Evolutionary conservation across 2,113 vertebrate genomes (phyloP), one percentile per base, ranked within the genome.

Genomic region (Thunnus maccoyii): DNA sequence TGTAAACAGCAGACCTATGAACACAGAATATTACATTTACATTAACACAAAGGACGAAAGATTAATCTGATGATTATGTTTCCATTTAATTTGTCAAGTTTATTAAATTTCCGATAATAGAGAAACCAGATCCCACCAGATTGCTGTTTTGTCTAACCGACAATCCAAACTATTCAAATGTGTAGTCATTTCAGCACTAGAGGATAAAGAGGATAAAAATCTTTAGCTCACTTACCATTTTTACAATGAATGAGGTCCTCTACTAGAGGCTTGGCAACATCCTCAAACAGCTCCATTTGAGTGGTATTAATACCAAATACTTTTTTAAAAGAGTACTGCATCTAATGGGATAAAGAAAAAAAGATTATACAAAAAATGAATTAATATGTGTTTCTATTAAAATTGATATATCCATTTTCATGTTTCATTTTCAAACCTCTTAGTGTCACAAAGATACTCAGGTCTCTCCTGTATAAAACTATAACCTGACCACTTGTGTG

Each of bases 231-330:
- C 94, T 86, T 93, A 99, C 98, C 98, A 54, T 99, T 99, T 73
- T 97, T 99, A 68, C 97, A 96, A n/a, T 91, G 96, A 91, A 99
- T 95, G 32, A 99, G 95, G 81, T 99, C 97, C 66, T 99, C 97
- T 5, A 98, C 95, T 9, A 99, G 93, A 0, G 97, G 97, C 46
- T 95, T 97, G 44, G 97, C 96, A 63, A 99, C 96, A 67, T 95
- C 96, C 0, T 97, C 96, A 83, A 99, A 99, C 51, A 99, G 93
- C 68, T 97, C 92, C 70, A 93, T 94, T 88, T 99, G 98, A 36
- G 78, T 93, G 12, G 96, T 97, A 1, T 93, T 94, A 14, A 95
- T 93, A 50, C 97, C 97, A 93, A 99, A 99, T 0, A 99, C 97
- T 77, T 96, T 97, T 88, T 98, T 99, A 85, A 98, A 99, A 0